A percentile compares a stretch with the other conserved stretches of the same genome.
Evolutionary conservation across 2,888 invertebrate species (phyloP).

Genomic region (Pammene fasciana): DNA sequence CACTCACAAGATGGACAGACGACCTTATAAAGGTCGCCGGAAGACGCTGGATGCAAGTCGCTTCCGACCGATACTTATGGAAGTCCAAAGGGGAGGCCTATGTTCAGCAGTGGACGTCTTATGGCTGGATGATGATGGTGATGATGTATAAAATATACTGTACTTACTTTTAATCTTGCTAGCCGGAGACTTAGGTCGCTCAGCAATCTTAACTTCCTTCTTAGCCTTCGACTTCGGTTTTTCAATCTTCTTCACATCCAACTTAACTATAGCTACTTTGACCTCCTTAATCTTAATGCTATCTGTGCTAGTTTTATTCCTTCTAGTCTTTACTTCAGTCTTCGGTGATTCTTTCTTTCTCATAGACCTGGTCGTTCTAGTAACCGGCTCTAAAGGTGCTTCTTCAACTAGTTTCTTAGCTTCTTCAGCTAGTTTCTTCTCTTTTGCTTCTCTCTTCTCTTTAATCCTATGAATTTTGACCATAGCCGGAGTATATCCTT

Average conservation of each 20-base stretch:
- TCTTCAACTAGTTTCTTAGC: constrained; percentile 53
- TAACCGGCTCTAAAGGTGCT: constrained; percentile 42
- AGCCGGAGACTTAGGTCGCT: constrained; percentile 47
- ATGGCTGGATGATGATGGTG: too few relatives aligned
- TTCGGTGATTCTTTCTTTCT: constrained; percentile 44
- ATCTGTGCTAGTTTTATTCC: constrained; percentile 44
- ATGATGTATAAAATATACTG: not conserved
- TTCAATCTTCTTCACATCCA: constrained; percentile 24
- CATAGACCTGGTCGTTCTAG: constrained; percentile 62
- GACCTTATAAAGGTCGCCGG: too few relatives aligned
- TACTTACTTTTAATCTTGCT: constrained; percentile 55
- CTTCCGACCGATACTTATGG: too few relatives aligned
- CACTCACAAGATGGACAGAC: too few relatives aligned
- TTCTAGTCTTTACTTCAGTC: constrained; percentile 21
- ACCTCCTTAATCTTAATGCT: constrained; percentile 39
- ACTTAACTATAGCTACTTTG: constrained; percentile 26
- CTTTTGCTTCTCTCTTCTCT: constrained; percentile 73
- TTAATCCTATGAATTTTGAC: constrained; percentile 76
- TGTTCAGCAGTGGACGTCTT: too few relatives aligned
- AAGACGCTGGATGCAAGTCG: too few relatives aligned
- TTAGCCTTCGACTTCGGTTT: constrained; percentile 14
- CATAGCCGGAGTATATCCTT: constrained; percentile 84
- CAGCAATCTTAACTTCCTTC: constrained; percentile 52
- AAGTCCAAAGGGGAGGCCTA: too few relatives aligned
- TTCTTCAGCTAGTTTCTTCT: too few relatives aligned